Evolutionary conservation across 2,113 vertebrate genomes (phyloP).

Genomic region (Calonectris borealis): DNA sequence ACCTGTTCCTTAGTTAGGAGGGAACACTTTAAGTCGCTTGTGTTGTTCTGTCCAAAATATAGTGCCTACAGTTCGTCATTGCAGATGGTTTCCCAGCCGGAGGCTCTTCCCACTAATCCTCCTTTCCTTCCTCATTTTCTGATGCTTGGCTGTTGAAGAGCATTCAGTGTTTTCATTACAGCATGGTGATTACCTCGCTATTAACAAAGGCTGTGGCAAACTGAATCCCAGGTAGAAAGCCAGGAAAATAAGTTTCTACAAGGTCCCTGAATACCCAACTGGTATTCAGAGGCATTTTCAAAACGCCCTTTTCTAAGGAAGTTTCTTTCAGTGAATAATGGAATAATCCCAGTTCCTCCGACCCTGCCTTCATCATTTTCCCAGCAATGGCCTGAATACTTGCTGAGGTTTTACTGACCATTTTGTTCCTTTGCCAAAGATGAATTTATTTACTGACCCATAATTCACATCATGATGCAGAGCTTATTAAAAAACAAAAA

Average conservation of each 20-base stretch:
- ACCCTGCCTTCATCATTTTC: background rate
- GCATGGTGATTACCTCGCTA: background rate
- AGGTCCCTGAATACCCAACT: background rate
- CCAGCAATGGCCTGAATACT: background rate
- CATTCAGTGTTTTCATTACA: background rate
- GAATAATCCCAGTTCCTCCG: background rate
- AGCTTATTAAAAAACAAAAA: no score
- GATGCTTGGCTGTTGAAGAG: background rate
- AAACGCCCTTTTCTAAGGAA: no score
- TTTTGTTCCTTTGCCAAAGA: no score
- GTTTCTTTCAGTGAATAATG: background rate
- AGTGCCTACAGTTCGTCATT: background rate
- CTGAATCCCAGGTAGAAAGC: background rate
- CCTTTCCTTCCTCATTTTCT: background rate
- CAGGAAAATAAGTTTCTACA: background rate
- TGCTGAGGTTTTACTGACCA: background rate
- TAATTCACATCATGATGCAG: no score
- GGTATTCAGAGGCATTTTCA: no score
- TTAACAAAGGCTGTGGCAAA: background rate
- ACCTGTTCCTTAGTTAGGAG: no score
- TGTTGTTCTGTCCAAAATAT: background rate
- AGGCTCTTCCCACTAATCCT: background rate
- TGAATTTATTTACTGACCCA: no score
- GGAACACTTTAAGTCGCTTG: no score
- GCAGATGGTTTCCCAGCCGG: background rate